These are phyloP conservation scores for Magallana angulata DNA, from an alignment of 1,140 invertebrate genomes.

Conservation along the genomic window DNA sequence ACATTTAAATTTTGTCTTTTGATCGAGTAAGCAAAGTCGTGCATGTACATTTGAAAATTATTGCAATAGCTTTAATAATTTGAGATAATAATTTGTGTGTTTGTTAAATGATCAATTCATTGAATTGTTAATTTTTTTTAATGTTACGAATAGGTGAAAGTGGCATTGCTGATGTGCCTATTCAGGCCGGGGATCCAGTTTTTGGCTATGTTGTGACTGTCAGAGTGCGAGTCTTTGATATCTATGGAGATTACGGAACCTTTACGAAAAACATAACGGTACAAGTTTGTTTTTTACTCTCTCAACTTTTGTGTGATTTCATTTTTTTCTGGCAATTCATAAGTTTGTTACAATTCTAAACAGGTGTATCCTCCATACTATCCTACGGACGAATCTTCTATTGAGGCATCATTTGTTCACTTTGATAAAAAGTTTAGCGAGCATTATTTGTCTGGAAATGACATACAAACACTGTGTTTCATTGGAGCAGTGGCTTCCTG, in stretches of 20 bases:
- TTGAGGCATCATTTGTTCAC: not conserved
- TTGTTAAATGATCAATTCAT: not conserved
- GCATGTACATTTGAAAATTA: too few species aligned
- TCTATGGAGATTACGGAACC: not conserved
- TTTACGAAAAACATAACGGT: not conserved
- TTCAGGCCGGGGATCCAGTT: not conserved
- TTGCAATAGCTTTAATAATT: too few species aligned
- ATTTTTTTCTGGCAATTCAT: not conserved
- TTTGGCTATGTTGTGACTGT: not conserved
- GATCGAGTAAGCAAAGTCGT: too few species aligned
- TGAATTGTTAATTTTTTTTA: not conserved
- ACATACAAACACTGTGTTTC: not conserved
- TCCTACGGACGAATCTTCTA: not conserved
- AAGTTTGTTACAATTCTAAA: too few species aligned
- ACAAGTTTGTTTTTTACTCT: not conserved
- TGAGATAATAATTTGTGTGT: too few species aligned
- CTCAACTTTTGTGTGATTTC: not conserved
- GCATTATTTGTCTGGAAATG: not conserved
- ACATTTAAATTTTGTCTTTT: too few species aligned
- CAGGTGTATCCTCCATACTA: not conserved
- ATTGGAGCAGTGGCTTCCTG: not conserved
- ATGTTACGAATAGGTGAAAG: not conserved
- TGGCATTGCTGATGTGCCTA: not conserved
- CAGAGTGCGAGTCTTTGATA: not conserved
- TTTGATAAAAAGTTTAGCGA: constrained; percentile 8